Percentiles rank a stretch among this genome's conserved stretches.
phyloP scores from a whole-genome alignment of 64 coral and sea anemone genomes.

The Cladopsammia gracilis region DNA sequence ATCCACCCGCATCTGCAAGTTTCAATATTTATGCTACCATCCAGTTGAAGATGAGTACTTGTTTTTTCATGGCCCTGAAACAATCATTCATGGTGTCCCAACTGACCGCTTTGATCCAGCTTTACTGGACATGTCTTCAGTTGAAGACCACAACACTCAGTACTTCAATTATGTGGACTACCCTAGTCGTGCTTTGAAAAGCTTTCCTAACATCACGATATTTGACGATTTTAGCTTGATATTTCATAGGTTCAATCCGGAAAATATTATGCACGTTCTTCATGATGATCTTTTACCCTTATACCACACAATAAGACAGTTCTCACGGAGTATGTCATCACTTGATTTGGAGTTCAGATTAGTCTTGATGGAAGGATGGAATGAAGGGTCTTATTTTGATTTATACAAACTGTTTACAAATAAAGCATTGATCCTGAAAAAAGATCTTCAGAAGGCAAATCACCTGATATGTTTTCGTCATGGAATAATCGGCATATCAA shows the following conservation, averaged over 20 bases:
- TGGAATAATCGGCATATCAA: slow-evolving; percentile 89
- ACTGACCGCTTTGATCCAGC: slow-evolving; percentile 81
- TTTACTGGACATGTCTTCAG: slow-evolving; percentile 90
- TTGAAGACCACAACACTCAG: slow-evolving; percentile 91
- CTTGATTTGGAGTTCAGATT: slow-evolving; percentile 65
- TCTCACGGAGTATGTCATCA: slow-evolving; percentile 18
- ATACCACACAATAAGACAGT: slow-evolving; percentile 81
- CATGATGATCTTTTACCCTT: slow-evolving; percentile 96
- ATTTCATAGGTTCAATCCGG: slow-evolving; percentile 93
- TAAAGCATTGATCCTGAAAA: slow-evolving; percentile 44
- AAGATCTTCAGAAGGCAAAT: slow-evolving; percentile 59
- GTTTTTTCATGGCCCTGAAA: slow-evolving; percentile 86
- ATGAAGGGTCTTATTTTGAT: slow-evolving; percentile 73
- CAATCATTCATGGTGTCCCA: slow-evolving; percentile 86
- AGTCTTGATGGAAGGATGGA: slow-evolving; percentile 91
- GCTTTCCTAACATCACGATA: slow-evolving; percentile 67
- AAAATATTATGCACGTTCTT: slow-evolving; percentile 96
- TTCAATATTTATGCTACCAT: slow-evolving; percentile 87
- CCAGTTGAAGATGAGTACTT: slow-evolving; percentile 82
- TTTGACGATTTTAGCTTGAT: slow-evolving; percentile 77
- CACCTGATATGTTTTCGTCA: slow-evolving; percentile 84
- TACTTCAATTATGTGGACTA: slow-evolving; percentile 95
- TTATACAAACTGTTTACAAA: slow-evolving; percentile 87
- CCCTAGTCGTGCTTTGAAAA: slow-evolving; percentile 53
- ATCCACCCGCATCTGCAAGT: slow-evolving; percentile 89